Percentiles rank a stretch among this genome's conserved stretches.
Conservation (phyloP, 2,797 vertebrate genomes). For the Sebastes itinus region DNA sequence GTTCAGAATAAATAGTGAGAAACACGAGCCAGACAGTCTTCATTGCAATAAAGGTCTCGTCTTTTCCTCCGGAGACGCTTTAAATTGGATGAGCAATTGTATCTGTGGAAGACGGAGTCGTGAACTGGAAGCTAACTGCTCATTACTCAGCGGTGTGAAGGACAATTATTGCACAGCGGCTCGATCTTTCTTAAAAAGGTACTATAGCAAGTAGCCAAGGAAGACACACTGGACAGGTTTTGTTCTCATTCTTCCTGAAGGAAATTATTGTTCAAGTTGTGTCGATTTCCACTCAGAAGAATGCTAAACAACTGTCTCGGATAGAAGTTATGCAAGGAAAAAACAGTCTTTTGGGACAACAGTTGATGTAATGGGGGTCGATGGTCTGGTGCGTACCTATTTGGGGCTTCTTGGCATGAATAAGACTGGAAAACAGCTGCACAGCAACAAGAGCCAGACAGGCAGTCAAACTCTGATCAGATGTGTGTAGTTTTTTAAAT, state of each 20-base stretch:
- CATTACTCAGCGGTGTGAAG: neutral
- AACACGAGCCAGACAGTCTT: neutral
- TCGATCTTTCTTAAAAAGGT: neutral
- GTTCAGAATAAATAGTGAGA: neutral
- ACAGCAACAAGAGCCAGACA: conserved; percentile 5
- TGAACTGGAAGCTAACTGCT: conserved; percentile 2
- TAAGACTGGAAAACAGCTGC: conserved; percentile 24
- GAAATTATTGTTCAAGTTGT: neutral
- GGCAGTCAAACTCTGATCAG: neutral
- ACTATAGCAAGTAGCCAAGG: neutral
- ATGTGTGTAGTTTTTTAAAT: conserved; percentile 27
- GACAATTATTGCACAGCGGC: neutral
- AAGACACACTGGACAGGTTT: neutral
- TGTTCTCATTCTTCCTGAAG: neutral
- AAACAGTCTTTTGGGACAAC: neutral
- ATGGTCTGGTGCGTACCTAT: neutral
- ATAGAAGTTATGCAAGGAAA: neutral
- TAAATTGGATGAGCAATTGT: conserved; percentile 11
- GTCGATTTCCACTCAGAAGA: neutral
- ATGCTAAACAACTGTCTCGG: neutral
- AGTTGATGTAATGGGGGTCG: neutral
- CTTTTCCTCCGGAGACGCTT: neutral
- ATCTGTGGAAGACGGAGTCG: neutral
- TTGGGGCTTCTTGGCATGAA: conserved; percentile 3
- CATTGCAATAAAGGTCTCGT: neutral